Conservation (phyloP, 2,113 vertebrate species). For the Acrocephalus arundinaceus region DNA sequence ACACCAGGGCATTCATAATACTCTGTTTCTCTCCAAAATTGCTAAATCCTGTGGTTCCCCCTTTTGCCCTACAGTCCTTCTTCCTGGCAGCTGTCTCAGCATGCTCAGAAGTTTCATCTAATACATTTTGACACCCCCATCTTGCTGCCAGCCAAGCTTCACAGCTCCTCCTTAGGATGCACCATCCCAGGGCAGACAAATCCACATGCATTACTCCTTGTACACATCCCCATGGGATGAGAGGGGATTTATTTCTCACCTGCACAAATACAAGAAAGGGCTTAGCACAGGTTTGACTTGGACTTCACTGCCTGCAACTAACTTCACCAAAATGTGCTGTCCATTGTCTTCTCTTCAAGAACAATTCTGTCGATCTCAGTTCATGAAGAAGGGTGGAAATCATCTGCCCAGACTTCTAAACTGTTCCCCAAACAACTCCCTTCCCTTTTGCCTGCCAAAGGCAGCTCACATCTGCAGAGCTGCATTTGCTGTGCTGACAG, state of each 20-base stretch:
- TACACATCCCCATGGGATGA: accelerated
- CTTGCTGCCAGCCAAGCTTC: not conserved
- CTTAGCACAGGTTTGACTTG: accelerated
- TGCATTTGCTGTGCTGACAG: not conserved
- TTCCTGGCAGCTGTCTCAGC: not conserved
- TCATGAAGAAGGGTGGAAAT: not conserved
- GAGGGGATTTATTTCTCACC: not conserved
- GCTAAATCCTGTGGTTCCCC: not conserved
- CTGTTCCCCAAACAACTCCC: not conserved
- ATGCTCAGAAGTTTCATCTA: not conserved
- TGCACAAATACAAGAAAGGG: not conserved
- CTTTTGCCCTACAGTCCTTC: not conserved
- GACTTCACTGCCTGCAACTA: not conserved
- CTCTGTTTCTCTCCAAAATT: not conserved
- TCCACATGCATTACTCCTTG: accelerated
- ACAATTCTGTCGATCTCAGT: not conserved
- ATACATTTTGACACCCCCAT: not conserved
- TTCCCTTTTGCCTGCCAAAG: not conserved
- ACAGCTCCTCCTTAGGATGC: not conserved
- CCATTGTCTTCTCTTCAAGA: not conserved
- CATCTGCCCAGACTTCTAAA: not conserved
- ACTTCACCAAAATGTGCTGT: accelerated
- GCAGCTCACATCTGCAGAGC: not conserved
- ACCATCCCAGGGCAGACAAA: not conserved
- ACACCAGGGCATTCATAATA: not conserved